Evolutionary conservation across 2,888 invertebrate genomes (phyloP).

Genomic region (Listrodromus nycthemerus): DNA sequence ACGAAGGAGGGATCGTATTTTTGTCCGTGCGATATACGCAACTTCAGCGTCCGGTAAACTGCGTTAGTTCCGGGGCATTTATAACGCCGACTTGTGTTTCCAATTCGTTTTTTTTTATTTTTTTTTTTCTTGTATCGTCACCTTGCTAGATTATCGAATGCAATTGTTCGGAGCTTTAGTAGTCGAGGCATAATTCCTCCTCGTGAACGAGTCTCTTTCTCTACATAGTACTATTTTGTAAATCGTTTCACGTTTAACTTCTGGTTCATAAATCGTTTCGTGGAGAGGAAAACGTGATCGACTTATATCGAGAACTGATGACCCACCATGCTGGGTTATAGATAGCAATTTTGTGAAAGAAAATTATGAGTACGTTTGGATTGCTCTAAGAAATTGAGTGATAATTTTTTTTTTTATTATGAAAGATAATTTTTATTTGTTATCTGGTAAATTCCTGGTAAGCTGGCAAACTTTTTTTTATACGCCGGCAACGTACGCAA

Average conservation of each 20-base stretch:
- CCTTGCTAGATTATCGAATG: not conserved
- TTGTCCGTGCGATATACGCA: not conserved
- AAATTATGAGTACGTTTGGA: not conserved
- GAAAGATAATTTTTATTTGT: conserved; percentile 13
- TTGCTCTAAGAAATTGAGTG: not conserved
- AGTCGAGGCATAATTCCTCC: not conserved
- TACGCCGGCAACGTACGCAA: conserved; percentile 27
- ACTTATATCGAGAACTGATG: not conserved
- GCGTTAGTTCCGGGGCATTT: not conserved
- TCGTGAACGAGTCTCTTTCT: not conserved
- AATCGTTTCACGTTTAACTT: not conserved
- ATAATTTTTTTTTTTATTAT: conserved; percentile 9
- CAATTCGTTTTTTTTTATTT: not conserved
- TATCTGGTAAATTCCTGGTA: conserved; percentile 35
- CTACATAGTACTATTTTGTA: not conserved
- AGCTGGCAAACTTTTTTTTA: conserved; percentile 17
- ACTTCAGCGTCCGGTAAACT: not conserved
- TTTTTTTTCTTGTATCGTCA: not conserved
- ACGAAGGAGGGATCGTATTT: not conserved
- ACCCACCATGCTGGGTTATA: not conserved
- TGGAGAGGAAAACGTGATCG: not conserved
- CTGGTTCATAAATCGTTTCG: conserved; percentile 31
- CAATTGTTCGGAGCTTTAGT: not conserved
- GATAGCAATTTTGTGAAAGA: not conserved
- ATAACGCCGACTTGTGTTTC: not conserved